These are phyloP conservation scores for Disparrhopalites patrizii DNA, from an alignment of 2,888 invertebrate species.

Conservation along the genomic window DNA sequence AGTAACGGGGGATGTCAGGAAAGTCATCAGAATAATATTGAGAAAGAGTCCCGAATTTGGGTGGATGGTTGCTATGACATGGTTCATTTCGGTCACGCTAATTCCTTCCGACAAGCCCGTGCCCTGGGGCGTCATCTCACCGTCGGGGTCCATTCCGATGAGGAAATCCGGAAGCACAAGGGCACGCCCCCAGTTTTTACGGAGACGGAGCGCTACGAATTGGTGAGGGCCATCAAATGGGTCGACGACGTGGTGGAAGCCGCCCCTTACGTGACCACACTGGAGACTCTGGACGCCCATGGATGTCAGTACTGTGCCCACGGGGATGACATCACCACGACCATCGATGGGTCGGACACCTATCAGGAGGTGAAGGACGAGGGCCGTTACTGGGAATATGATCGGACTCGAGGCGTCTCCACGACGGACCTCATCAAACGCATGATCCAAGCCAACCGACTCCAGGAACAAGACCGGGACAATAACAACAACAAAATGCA, in stretches of 20 bases:
- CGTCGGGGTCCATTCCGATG: slow-evolving; percentile 96
- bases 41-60: slow-evolving; percentile 17
- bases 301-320: slow-evolving; percentile 98
- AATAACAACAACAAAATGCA: background rate
- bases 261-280: slow-evolving; percentile 94
- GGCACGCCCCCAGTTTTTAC: slow-evolving; percentile 93
- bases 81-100: slow-evolving; percentile 99
- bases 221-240: slow-evolving; percentile 99
- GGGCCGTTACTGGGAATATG: slow-evolving; percentile 67
- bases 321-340: slow-evolving; percentile 97
- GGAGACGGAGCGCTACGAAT: slow-evolving; percentile 83
- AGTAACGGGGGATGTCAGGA: background rate
- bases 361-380: slow-evolving; percentile 89
- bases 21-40: no score
- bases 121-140: slow-evolving; percentile 89
- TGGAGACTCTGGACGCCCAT: slow-evolving; percentile 92
- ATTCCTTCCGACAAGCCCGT: slow-evolving; percentile 95
- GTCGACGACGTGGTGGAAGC: slow-evolving; percentile 98
- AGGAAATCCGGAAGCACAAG: slow-evolving; percentile 92
- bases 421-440: slow-evolving; percentile 96
- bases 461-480: background rate
- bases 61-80: slow-evolving; percentile 70
- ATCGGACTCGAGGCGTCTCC: slow-evolving; percentile 93
- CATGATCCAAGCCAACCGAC: slow-evolving; percentile 61
- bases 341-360: slow-evolving; percentile 93